A percentile compares a stretch with the other conserved stretches of the same genome.
phyloP scores from a whole-genome alignment of 1,140 invertebrate species.

The Glossosoma conforme region DNA sequence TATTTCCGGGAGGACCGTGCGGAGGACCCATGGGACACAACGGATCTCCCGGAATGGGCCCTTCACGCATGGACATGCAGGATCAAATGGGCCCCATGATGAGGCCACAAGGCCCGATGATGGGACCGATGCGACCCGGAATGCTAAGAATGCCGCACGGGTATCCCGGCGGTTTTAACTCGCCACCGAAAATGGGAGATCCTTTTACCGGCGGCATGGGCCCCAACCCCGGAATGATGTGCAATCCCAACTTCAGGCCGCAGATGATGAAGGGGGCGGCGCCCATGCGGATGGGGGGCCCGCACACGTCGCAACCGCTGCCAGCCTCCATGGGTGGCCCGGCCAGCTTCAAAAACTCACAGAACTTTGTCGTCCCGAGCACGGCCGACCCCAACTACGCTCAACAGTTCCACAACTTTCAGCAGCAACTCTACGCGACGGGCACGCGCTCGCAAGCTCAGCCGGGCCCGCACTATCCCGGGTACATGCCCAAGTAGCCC shows the following conservation, averaged over 20 bases:
- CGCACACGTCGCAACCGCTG: slow-evolving; percentile 64
- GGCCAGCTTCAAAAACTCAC: slow-evolving; percentile 66
- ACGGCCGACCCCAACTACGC: slow-evolving; percentile 88
- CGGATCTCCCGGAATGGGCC: slow-evolving; percentile 36
- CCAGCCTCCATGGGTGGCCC: slow-evolving; percentile 74
- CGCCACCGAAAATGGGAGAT: slow-evolving; percentile 44
- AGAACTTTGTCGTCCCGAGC: slow-evolving; percentile 74
- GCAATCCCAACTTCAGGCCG: slow-evolving; percentile 40
- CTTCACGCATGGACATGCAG: slow-evolving; percentile 38
- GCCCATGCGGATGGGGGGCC: slow-evolving; percentile 50
- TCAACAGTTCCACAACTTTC: slow-evolving; percentile 92
- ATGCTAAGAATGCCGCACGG: slow-evolving; percentile 48
- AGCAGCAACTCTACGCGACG: slow-evolving; percentile 89
- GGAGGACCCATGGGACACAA: slow-evolving; percentile 46
- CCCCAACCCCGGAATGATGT: slow-evolving; percentile 40
- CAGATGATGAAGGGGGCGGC: slow-evolving; percentile 40
- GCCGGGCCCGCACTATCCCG: slow-evolving; percentile 40
- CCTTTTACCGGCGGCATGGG: slow-evolving; percentile 35
- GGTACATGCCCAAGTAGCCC: slow-evolving; percentile 29
- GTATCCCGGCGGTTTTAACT: slow-evolving; percentile 45
- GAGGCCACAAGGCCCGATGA: slow-evolving; percentile 53
- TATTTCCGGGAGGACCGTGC: slow-evolving; percentile 60
- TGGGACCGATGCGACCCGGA: slow-evolving; percentile 42
- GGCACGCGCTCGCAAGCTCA: slow-evolving; percentile 63
- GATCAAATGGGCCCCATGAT: slow-evolving; percentile 46